phyloP scores from a whole-genome alignment of 2,888 invertebrate genomes.

The Caenorhabditis sinica region DNA sequence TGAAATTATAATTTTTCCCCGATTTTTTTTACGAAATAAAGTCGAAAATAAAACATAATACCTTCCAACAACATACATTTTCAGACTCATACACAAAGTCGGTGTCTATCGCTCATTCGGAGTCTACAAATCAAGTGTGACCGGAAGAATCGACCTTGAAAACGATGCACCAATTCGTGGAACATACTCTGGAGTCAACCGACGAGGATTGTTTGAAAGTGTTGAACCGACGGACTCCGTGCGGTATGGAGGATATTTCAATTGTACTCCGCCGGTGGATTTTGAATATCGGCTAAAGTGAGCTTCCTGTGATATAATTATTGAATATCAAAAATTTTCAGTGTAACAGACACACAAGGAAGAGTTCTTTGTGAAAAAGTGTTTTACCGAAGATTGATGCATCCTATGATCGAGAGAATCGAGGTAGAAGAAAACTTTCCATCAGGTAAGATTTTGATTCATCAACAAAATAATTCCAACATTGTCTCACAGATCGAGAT shows the following conservation, averaged over 20 bases:
- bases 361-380: not conserved
- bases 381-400: slow-evolving; percentile 8
- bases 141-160: slow-evolving; percentile 36
- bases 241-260: slow-evolving; percentile 56
- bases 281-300: slow-evolving; percentile 49
- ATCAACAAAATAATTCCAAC: not conserved
- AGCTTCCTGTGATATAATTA: not conserved
- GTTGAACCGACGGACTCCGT: slow-evolving; percentile 53
- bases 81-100: slow-evolving; percentile 34
- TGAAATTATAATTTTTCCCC: too few relatives aligned
- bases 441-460: not conserved
- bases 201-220: slow-evolving; percentile 62
- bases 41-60: too few relatives aligned
- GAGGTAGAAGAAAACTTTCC: slow-evolving; percentile 43
- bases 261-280: slow-evolving; percentile 60
- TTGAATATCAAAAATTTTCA: slow-evolving; percentile 9
- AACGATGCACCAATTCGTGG: slow-evolving; percentile 53
- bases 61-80: not conserved
- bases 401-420: slow-evolving; percentile 50
- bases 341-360: slow-evolving; percentile 10
- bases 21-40: too few relatives aligned
- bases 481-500: not conserved
- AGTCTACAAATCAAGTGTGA: slow-evolving; percentile 36
- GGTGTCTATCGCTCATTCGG: slow-evolving; percentile 58
- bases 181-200: slow-evolving; percentile 52